A percentile compares a stretch with the other conserved stretches of the same genome.
Evolutionary conservation across 2,113 vertebrate genomes (phyloP).

Genomic region (Ptilonorhynchus violaceus): DNA sequence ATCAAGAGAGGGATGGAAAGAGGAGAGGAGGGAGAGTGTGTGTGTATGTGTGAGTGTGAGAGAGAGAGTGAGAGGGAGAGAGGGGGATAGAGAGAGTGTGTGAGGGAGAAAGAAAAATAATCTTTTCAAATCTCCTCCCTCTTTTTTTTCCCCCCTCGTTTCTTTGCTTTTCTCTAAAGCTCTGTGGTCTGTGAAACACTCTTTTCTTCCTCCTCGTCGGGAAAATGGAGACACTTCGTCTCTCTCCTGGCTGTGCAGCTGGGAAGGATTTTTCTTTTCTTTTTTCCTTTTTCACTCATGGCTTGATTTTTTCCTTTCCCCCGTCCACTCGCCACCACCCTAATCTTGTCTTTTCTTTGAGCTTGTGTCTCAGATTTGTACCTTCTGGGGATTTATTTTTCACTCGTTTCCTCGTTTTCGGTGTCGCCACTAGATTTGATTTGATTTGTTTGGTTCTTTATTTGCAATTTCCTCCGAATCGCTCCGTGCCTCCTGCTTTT

Average conservation of each 20-base stretch:
- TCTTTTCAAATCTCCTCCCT: conserved; percentile 80
- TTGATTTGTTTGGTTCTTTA: neutral
- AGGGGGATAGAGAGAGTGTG: conserved; percentile 72
- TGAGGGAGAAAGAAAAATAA: conserved; percentile 74
- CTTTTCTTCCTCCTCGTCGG: conserved; percentile 66
- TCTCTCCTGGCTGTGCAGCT: conserved; percentile 45
- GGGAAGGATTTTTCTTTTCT: conserved; percentile 61
- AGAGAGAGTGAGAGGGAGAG: conserved; percentile 68
- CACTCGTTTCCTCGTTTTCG: conserved; percentile 39
- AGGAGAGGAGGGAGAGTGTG: conserved; percentile 64
- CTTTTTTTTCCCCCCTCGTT: conserved; percentile 65
- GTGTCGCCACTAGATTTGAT: neutral
- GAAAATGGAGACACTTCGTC: conserved; percentile 74
- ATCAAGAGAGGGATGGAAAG: conserved; percentile 67
- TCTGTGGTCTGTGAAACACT: conserved; percentile 67
- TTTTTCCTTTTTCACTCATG: conserved; percentile 43
- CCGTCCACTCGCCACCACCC: neutral
- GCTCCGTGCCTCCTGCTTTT: conserved; percentile 4
- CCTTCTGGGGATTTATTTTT: conserved; percentile 51
- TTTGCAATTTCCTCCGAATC: conserved; percentile 23
- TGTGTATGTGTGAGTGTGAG: conserved; percentile 61
- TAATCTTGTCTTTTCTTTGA: conserved; percentile 15
- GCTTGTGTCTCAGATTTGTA: conserved; percentile 10
- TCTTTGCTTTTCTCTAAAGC: conserved; percentile 72
- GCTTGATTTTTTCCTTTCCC: conserved; percentile 31